phyloP scores from a whole-genome alignment of 2,113 vertebrate genomes.

The Anhinga rufa region DNA sequence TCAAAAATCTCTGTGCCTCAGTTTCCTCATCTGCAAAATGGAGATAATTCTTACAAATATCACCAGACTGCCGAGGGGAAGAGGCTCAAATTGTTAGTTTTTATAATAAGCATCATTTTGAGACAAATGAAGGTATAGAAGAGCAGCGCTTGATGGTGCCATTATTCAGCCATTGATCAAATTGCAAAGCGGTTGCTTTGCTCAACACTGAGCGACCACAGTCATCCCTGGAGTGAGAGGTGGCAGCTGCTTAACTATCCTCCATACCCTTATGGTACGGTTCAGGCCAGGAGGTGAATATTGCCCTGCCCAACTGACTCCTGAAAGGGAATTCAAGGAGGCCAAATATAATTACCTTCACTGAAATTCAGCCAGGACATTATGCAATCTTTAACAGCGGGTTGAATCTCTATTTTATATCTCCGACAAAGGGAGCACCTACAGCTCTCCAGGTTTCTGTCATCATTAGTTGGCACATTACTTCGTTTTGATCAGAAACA shows the following conservation, averaged over 20 bases:
- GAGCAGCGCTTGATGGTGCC: not conserved
- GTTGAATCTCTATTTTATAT: not conserved
- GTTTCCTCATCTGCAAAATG: not conserved
- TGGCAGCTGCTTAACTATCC: not conserved
- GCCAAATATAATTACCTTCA: not conserved
- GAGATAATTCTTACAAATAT: not conserved
- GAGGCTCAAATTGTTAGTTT: not conserved
- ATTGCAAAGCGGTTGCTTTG: not conserved
- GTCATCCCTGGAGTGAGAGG: not conserved
- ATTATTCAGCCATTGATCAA: not conserved
- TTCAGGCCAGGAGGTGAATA: not conserved
- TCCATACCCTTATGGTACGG: not conserved
- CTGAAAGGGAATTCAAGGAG: not conserved
- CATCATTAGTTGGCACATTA: not conserved
- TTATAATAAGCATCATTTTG: not conserved
- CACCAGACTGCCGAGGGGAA: not conserved
- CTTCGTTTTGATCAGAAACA: not conserved
- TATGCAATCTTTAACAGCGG: not conserved
- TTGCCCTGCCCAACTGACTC: not conserved
- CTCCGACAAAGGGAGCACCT: not conserved
- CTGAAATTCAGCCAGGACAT: not conserved
- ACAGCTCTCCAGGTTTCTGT: conserved; percentile 10
- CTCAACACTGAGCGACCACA: not conserved
- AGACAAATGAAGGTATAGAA: not conserved
- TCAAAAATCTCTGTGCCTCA: not conserved